Conservation (phyloP, 2,888 invertebrate genomes). For the Diaphora mendica region DNA sequence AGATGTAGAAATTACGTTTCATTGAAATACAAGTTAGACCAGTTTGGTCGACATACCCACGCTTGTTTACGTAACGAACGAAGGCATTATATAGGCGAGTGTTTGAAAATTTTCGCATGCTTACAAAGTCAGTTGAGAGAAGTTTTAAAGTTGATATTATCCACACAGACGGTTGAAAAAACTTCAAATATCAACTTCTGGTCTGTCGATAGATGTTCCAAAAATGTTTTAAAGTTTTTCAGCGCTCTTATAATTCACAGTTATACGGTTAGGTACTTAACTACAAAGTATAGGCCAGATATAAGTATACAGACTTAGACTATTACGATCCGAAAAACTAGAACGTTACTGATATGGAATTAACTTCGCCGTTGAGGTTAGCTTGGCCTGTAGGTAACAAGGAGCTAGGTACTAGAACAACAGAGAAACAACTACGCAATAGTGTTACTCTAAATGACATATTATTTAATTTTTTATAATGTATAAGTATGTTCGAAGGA, state of each 20-base stretch:
- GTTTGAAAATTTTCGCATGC: neutral
- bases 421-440: neutral
- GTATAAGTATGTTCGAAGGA: neutral
- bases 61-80: slow-evolving; percentile 7
- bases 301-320: neutral
- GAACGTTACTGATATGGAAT: slow-evolving; percentile 14
- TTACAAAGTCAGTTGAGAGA: neutral
- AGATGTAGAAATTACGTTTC: slow-evolving; percentile 16
- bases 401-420: neutral
- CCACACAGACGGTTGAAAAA: neutral
- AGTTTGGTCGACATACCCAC: slow-evolving; percentile 1
- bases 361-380: neutral
- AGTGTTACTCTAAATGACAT: neutral
- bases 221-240: neutral
- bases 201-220: neutral
- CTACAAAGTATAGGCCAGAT: neutral
- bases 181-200: neutral
- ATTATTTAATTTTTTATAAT: neutral
- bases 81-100: neutral
- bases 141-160: neutral
- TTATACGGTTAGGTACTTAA: neutral
- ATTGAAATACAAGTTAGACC: slow-evolving; percentile 14
- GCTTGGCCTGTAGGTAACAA: neutral
- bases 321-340: slow-evolving; percentile 6
- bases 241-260: neutral